Evolutionary conservation across 2,888 invertebrate genomes (phyloP), one percentile per base, ranked within the genome.

Genomic region (Sarcophaga rosellei): DNA sequence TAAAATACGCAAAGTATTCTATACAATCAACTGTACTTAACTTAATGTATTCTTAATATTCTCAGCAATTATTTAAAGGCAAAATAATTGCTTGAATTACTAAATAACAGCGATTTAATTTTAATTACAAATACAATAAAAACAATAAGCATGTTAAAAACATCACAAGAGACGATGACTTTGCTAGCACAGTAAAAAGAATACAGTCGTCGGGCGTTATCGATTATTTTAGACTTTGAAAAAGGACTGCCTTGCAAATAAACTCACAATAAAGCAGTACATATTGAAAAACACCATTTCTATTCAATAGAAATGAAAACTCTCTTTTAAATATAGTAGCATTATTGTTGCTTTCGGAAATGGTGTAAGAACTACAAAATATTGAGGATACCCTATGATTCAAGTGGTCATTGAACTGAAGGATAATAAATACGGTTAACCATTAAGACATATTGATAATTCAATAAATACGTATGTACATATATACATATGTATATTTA

Each of bases 331-430:
- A 25, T 25, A 25, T 25, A 4, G 3, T 25, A 25, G 25, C 4
- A 25, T 5, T 35, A 8, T 10, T 35, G 35, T 35, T 35, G 8
- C 8, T 10, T 35, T 35, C 8, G 75, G 45, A 81, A 70, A 70
- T 70, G 63, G 57, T 70, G 66, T 79, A 75, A 12, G 25, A 65
- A 20, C 53, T 65, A 25, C 3, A 62, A 47, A 44, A 25, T 63
- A 69, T 35, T 35, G 8, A 35, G 35, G 35, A 35, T 35, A 35
- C 35, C 35, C 35, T 35, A 10, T 35, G 10, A 35, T 35, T 35
- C 35, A 84, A 81, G 84, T 86, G 84, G 86, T 84, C 86, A 86
- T 86, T 86, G 84, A 86, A 84, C 86, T 81, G 81, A 86, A 86
- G 78, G 70, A 81, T 83, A 75, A 77, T 35, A 59, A 20, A 61